A percentile compares a stretch with the other conserved stretches of the same genome.
phyloP scores from a whole-genome alignment of 2,113 vertebrate genomes.

The Rhizomys pruinosus region DNA sequence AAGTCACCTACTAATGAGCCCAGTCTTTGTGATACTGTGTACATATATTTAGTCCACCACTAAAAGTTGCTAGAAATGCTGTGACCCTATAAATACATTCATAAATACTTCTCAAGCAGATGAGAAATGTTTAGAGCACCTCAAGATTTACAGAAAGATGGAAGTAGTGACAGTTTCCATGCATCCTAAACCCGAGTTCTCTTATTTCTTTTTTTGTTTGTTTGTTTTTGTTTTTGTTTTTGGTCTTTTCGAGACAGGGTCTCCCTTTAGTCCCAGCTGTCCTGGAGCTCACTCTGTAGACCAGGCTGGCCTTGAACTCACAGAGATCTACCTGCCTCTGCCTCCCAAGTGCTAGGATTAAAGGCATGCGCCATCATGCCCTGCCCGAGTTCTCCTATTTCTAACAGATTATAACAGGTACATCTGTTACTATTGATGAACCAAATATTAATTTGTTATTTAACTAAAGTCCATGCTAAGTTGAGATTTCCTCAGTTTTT shows the following conservation, averaged over 20 bases:
- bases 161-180: too few species aligned
- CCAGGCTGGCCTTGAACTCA: too few species aligned
- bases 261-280: too few species aligned
- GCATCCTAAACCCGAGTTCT: not conserved
- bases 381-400: not conserved
- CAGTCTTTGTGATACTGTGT: not conserved
- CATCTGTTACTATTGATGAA: not conserved
- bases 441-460: not conserved
- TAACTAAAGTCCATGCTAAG: not conserved
- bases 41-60: accelerated
- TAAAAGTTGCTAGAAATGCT: not conserved
- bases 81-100: not conserved
- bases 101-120: not conserved
- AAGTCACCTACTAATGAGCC: not conserved
- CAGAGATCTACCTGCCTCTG: too few species aligned
- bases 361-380: too few species aligned
- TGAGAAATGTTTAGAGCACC: not conserved
- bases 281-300: too few species aligned
- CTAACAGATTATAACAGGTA: not conserved
- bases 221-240: too few species aligned
- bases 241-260: too few species aligned
- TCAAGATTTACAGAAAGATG: not conserved
- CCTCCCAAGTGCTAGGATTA: too few species aligned
- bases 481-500: not conserved
- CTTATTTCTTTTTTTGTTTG: too few species aligned